Percentiles rank a stretch among this genome's conserved stretches.
Evolutionary conservation across 2,797 vertebrate genomes (phyloP).

Genomic region (Falco peregrinus): DNA sequence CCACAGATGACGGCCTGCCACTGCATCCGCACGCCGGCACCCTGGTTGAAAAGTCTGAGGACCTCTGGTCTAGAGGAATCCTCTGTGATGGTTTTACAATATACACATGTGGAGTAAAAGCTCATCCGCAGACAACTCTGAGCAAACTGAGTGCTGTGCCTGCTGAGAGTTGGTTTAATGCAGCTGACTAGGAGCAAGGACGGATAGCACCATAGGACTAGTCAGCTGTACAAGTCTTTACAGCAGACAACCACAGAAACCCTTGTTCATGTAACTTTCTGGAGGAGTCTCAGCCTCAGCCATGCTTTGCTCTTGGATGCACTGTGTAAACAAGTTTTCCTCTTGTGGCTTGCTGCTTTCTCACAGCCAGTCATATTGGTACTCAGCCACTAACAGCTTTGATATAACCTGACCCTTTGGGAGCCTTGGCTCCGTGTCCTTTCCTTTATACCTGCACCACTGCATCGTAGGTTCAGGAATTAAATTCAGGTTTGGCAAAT

Average conservation of each 20-base stretch:
- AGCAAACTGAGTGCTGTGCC: background rate
- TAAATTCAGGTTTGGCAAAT: background rate
- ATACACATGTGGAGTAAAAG: background rate
- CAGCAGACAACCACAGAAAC: background rate
- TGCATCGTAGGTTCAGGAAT: background rate
- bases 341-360: background rate
- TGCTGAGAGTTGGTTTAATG: background rate
- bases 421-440: background rate
- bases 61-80: background rate
- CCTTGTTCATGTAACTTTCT: background rate
- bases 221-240: background rate
- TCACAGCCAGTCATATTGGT: background rate
- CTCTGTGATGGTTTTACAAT: background rate
- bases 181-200: background rate
- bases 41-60: too few species aligned
- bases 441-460: background rate
- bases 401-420: fast-evolving
- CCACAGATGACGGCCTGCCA: too few species aligned
- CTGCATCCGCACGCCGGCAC: too few species aligned
- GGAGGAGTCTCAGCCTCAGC: background rate
- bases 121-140: background rate
- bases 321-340: background rate
- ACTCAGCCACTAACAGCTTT: background rate
- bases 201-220: background rate
- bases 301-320: background rate